These are phyloP conservation scores for Tragelaphus imberbis DNA, from an alignment of 2,113 vertebrate species.

Conservation along the genomic window DNA sequence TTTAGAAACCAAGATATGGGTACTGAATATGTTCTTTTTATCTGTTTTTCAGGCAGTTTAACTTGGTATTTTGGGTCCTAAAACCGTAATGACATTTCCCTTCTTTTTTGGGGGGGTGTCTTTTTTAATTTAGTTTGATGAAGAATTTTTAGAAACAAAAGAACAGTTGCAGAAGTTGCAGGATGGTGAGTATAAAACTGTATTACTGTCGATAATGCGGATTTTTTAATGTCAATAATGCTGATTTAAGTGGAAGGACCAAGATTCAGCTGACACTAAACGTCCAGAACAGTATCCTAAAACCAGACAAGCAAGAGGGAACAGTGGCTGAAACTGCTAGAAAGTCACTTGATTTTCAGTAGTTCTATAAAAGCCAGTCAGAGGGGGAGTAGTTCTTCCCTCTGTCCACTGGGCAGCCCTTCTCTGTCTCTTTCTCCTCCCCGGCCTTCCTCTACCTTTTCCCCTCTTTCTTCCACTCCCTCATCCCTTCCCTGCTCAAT, in stretches of 20 bases:
- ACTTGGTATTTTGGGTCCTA: background rate
- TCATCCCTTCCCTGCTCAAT: background rate
- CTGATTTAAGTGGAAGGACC: background rate
- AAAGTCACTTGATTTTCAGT: background rate
- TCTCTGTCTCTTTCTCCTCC: background rate
- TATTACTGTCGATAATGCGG: background rate
- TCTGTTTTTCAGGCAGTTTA: background rate
- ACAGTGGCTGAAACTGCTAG: background rate
- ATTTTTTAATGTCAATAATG: background rate
- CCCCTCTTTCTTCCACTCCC: background rate
- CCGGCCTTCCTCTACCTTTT: fast-evolving
- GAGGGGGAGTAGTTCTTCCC: background rate
- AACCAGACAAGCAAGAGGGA: background rate
- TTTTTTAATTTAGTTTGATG: slow-evolving; percentile 85
- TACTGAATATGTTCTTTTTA: background rate
- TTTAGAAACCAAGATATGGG: background rate
- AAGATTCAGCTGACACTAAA: background rate
- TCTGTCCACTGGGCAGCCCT: background rate
- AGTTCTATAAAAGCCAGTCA: background rate
- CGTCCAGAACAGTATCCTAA: background rate
- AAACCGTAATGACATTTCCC: background rate
- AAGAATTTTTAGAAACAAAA: slow-evolving; percentile 82
- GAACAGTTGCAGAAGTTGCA: slow-evolving; percentile 86
- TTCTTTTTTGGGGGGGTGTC: background rate
- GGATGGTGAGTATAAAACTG: slow-evolving; percentile 77